Base-by-base conservation (phyloP, 2,113 vertebrate species). In the Cheirogaleus medius region DNA sequence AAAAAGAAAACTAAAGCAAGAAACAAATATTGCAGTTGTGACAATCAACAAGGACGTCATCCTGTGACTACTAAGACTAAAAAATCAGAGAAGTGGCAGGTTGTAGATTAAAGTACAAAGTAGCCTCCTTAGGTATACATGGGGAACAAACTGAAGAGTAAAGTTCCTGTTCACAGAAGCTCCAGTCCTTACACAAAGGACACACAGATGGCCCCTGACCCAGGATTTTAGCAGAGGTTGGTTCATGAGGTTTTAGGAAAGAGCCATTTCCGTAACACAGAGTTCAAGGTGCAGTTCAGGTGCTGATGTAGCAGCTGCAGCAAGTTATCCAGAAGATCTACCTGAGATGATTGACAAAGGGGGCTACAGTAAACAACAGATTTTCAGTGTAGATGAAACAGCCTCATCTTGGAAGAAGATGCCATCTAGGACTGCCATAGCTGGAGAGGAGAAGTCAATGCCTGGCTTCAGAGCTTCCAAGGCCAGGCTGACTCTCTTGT, bases 161-260 rank as follows among this genome's bases (percentile, higher is more conserved):
- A 44, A 21, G 6, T 5, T 63, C 63, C 29, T 5, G 0, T 8
- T 60, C 27, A 21, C 0, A 0, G 0, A 3, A 0, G 4, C 52
- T 2, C 6, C 4, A 1, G 29, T 15, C 9, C n/a, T 7, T 1
- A 37, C 64, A 15, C 1, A 5, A 11, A 6, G 32, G 44, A 17
- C 14, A 8, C 42, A 29, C 25, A 44, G 42, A 13, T 5, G 37
- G 25, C 15, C 69, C 42, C 42, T 14, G 7, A 1, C 14, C 29
- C 3, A 74, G 42, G 13, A 27, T 29, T 47, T 64, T 27, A 14
- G 13, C 60, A 32, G 60, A 32, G n/a, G n/a, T 37, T 69, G n/a
- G n/a, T 23, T 69, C 68, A 69, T 69, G 68, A 37, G 68, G 18
- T 69, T 69, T 37, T 20, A 21, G 68, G 68, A 39, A 69, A 20